These are phyloP conservation scores for Protobothrops flavoviridis DNA, from an alignment of 2,113 vertebrate species.

Conservation along the genomic window DNA sequence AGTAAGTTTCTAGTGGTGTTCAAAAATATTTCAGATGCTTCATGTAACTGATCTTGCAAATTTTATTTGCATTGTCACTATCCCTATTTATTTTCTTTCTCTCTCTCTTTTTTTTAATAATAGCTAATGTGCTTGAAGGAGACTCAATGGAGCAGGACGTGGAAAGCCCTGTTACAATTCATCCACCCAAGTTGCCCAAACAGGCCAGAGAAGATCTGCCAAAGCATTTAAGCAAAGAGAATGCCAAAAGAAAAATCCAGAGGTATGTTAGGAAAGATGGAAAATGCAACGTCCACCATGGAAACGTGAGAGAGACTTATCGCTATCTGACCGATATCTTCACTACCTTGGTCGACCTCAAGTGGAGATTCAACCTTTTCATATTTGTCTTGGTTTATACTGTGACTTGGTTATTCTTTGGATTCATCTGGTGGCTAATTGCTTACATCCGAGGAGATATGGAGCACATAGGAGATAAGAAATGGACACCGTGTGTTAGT, in stretches of 20 bases:
- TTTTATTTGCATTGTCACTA: background rate
- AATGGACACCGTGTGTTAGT: slow-evolving; percentile 96
- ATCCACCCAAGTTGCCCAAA: slow-evolving; percentile 88
- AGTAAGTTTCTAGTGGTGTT: slow-evolving; percentile 1
- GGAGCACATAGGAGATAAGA: slow-evolving; percentile 88
- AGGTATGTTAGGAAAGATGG: slow-evolving; percentile 96
- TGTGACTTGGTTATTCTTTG: slow-evolving; percentile 97
- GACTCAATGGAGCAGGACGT: slow-evolving; percentile 98
- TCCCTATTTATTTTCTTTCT: slow-evolving; percentile 53
- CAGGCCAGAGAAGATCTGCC: slow-evolving; percentile 86
- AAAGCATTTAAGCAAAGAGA: slow-evolving; percentile 80
- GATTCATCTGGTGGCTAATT: slow-evolving; percentile 99
- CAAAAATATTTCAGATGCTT: background rate
- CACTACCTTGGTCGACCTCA: slow-evolving; percentile 96
- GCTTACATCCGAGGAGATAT: slow-evolving; percentile 94
- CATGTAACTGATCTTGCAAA: background rate
- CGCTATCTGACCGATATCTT: slow-evolving; percentile 97
- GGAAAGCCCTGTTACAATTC: slow-evolving; percentile 88
- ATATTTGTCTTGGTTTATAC: slow-evolving; percentile 99
- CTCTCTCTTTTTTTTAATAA: slow-evolving; percentile 62
- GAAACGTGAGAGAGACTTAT: slow-evolving; percentile 94
- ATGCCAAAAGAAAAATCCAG: slow-evolving; percentile 85
- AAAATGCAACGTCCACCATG: slow-evolving; percentile 97
- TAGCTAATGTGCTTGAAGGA: slow-evolving; percentile 82
- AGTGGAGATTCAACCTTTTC: slow-evolving; percentile 96